Evolutionary conservation across 2,797 vertebrate species (phyloP).

Genomic region (Buphagus erythrorhynchus): DNA sequence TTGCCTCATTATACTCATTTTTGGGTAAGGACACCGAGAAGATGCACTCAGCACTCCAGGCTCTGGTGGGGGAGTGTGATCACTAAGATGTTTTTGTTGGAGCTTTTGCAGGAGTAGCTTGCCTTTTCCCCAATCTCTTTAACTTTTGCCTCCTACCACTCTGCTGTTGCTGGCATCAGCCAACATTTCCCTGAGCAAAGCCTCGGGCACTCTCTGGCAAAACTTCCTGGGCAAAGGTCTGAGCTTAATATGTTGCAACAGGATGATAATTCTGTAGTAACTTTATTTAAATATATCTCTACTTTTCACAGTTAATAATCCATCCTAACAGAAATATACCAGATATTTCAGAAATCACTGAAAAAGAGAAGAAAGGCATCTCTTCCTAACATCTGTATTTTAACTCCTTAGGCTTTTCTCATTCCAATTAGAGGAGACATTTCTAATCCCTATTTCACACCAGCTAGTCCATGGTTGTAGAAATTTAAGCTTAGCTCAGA

Average conservation of each 20-base stretch:
- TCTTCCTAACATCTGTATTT: not conserved
- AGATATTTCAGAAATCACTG: not conserved
- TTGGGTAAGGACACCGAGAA: not conserved
- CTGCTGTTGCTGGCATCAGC: not conserved
- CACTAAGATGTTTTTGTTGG: not conserved
- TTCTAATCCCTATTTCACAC: not conserved
- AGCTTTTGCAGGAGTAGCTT: not conserved
- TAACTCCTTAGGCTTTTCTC: not conserved
- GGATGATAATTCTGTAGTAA: not conserved
- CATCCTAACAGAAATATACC: not conserved
- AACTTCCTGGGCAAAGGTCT: not conserved
- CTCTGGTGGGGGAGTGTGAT: not conserved
- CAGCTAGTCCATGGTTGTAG: not conserved
- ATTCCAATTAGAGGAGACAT: not conserved
- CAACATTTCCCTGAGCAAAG: not conserved
- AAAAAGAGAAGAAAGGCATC: not conserved
- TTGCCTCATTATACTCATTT: not conserved
- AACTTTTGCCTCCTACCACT: not conserved
- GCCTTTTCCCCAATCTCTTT: not conserved
- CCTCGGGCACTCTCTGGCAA: not conserved
- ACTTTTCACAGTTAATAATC: not conserved
- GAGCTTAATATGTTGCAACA: not conserved
- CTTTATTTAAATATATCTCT: not conserved
- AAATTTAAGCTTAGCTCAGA: not conserved
- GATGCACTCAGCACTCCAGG: not conserved